Evolutionary conservation across 2,113 vertebrate genomes (phyloP).

Genomic region (Xiphorhynchus elegans): DNA sequence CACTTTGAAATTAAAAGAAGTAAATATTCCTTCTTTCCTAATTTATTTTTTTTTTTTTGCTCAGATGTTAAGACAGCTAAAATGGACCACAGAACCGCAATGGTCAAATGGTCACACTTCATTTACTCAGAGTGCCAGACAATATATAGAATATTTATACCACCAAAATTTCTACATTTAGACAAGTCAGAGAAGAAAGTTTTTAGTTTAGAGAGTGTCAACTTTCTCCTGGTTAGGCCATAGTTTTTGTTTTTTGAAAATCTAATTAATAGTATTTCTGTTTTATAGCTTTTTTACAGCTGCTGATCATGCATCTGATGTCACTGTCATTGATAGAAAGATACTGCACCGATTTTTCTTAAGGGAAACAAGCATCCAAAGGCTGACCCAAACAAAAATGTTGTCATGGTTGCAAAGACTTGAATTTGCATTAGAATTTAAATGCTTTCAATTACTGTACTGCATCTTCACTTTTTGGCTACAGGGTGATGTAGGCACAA

Average conservation of each 20-base stretch:
- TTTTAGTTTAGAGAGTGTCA: not conserved
- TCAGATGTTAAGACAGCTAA: not conserved
- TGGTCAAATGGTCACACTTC: not conserved
- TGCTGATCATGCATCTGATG: slow-evolving; percentile 18
- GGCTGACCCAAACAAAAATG: not conserved
- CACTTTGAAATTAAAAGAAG: not conserved
- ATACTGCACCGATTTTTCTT: not conserved
- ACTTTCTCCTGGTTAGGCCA: not conserved
- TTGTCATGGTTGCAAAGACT: not conserved
- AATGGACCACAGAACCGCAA: slow-evolving; percentile 23
- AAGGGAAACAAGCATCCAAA: not conserved
- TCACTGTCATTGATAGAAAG: not conserved
- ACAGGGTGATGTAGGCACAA: not conserved
- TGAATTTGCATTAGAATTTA: not conserved
- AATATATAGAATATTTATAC: slow-evolving; percentile 20
- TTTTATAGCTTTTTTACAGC: slow-evolving; percentile 14
- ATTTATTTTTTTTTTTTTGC: not conserved
- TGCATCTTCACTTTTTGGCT: slow-evolving; percentile 3
- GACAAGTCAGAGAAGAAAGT: not conserved
- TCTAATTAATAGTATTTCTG: slow-evolving; percentile 9
- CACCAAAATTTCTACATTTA: not conserved
- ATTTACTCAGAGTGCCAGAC: not conserved
- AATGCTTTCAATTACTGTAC: not conserved
- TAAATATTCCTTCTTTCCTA: not conserved
- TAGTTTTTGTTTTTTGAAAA: slow-evolving; percentile 20